Evolutionary conservation across 2,797 vertebrate genomes (phyloP).

Genomic region (Acanthiza pusilla): DNA sequence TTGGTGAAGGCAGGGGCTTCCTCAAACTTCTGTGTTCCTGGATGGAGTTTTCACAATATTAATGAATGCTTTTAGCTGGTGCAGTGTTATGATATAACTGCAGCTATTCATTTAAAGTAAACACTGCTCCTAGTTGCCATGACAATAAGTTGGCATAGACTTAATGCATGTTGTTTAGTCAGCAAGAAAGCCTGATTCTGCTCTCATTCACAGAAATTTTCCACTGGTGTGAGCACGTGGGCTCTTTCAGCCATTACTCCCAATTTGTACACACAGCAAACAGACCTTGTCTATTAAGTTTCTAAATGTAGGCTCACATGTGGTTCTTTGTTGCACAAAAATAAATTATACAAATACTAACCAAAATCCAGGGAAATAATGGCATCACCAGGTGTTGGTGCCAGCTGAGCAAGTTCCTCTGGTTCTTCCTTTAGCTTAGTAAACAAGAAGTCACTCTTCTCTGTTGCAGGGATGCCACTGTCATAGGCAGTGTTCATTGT

Average conservation of each 20-base stretch:
- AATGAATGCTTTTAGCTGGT: neutral
- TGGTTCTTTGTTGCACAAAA: constrained; percentile 8
- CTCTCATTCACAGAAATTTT: constrained; percentile 54
- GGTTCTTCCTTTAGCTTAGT: constrained; percentile 94
- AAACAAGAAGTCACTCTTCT: constrained; percentile 83
- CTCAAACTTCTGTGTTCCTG: constrained; percentile 80
- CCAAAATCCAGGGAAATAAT: constrained; percentile 92
- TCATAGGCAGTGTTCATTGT: constrained; percentile 81
- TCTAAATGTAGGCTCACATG: neutral
- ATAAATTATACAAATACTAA: constrained; percentile 66
- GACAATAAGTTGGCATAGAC: constrained; percentile 28
- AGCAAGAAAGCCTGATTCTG: constrained; percentile 34
- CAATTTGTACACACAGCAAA: neutral
- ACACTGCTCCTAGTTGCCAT: constrained; percentile 23
- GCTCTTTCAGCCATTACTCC: neutral
- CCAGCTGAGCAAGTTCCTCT: constrained; percentile 91
- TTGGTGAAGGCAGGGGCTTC: constrained; percentile 76
- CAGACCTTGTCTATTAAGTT: neutral
- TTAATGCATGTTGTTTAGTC: constrained; percentile 32
- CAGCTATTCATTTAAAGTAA: constrained; percentile 35
- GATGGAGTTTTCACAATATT: constrained; percentile 21
- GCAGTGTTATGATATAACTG: constrained; percentile 13
- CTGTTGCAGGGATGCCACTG: constrained; percentile 43
- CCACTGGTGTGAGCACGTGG: neutral
- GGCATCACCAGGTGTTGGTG: constrained; percentile 89